phyloP scores from a whole-genome alignment of 2,113 vertebrate genomes.

The Coptodon bakossiorum region DNA sequence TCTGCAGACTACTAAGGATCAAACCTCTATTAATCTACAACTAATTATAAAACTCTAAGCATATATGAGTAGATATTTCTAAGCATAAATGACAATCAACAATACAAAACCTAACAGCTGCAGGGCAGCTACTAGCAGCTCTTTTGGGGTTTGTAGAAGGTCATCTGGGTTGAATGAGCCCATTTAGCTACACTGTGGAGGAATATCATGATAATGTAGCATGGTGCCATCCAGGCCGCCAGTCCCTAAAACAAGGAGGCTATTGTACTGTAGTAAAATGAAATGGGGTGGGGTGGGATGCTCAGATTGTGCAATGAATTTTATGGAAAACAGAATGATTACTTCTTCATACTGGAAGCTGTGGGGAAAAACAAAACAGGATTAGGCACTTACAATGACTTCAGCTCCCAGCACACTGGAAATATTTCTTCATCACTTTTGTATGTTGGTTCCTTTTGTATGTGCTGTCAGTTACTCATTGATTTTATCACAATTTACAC shows the following conservation, averaged over 20 bases:
- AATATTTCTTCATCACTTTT: slow-evolving; percentile 10
- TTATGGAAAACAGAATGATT: slow-evolving; percentile 54
- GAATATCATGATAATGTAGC: slow-evolving; percentile 70
- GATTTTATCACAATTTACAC: background rate
- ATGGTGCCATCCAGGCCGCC: slow-evolving; percentile 61
- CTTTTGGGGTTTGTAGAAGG: slow-evolving; percentile 63
- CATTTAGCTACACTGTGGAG: slow-evolving; percentile 54
- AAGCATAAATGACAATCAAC: no score
- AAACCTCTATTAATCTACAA: no score
- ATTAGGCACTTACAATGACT: background rate
- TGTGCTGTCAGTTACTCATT: background rate
- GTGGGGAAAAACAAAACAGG: background rate
- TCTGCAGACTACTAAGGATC: no score
- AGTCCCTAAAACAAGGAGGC: slow-evolving; percentile 64
- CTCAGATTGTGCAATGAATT: slow-evolving; percentile 50
- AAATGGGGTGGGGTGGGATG: slow-evolving; percentile 49
- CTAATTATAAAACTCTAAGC: no score
- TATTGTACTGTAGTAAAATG: slow-evolving; percentile 69
- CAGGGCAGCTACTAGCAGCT: slow-evolving; percentile 45
- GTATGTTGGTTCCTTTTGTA: background rate
- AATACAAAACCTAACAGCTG: no score
- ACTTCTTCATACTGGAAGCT: slow-evolving; percentile 18
- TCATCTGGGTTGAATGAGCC: slow-evolving; percentile 65
- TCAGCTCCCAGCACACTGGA: background rate
- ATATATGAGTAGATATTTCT: no score